Percentiles rank a stretch among this genome's conserved stretches.
These are phyloP conservation scores for Microcebus jonahi DNA, from an alignment of 2,113 vertebrate species.

Conservation along the genomic window DNA sequence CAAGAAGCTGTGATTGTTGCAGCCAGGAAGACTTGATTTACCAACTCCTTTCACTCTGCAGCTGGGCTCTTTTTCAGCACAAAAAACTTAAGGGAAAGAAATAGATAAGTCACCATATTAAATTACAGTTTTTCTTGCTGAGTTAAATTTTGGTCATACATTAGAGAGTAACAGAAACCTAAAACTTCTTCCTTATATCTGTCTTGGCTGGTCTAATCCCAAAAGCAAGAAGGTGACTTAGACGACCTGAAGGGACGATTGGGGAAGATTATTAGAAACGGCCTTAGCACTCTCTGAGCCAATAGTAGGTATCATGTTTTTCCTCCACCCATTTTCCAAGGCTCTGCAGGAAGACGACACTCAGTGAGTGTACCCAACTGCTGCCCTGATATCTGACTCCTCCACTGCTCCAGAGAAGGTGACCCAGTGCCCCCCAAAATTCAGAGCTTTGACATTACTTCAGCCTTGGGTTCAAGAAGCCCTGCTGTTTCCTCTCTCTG, in stretches of 20 bases:
- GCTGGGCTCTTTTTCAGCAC: not conserved
- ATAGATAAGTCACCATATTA: not conserved
- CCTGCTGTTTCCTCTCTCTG: no score
- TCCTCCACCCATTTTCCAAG: rapidly evolving
- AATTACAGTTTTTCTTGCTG: not conserved
- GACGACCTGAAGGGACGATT: no score
- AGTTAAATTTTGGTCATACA: not conserved
- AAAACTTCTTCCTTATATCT: not conserved
- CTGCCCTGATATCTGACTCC: not conserved
- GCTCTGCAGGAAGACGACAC: not conserved
- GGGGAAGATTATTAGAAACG: not conserved
- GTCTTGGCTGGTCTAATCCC: not conserved
- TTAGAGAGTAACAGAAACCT: not conserved
- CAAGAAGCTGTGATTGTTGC: not conserved
- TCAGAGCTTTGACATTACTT: not conserved
- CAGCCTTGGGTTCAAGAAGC: not conserved
- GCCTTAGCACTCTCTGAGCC: not conserved
- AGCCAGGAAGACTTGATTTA: rapidly evolving
- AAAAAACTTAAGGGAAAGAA: not conserved
- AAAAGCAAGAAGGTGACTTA: not conserved
- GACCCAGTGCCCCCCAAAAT: not conserved
- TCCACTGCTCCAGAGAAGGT: not conserved
- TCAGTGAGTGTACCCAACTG: no score
- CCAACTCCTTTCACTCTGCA: rapidly evolving
- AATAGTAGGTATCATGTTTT: rapidly evolving